Evolutionary conservation across 1,140 invertebrate species (phyloP).

Genomic region (Trypoxylus dichotomus): DNA sequence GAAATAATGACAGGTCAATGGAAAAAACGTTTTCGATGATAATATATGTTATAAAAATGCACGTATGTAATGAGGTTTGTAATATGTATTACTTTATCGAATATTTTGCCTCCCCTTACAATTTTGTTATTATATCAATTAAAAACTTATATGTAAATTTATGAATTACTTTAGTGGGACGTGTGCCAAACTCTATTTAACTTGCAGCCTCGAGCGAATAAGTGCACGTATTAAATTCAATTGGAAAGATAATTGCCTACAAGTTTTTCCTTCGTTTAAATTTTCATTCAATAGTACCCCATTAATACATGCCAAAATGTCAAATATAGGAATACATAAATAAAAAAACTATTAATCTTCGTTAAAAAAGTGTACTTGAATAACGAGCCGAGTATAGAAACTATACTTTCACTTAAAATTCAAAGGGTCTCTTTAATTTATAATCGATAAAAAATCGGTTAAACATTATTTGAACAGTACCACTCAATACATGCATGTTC

Average conservation of each 20-base stretch:
- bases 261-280: neutral
- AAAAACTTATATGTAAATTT: neutral
- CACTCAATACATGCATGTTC: no score
- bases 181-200: neutral
- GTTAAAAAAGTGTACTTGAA: no score
- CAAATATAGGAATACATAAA: no score
- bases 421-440: no score
- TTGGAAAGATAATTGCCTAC: neutral
- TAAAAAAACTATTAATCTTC: no score
- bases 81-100: neutral
- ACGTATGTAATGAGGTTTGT: neutral
- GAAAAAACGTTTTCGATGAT: neutral
- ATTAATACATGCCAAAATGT: no score
- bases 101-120: neutral
- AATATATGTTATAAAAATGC: conserved; percentile 1
- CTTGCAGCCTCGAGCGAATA: neutral
- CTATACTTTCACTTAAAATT: no score
- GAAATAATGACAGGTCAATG: neutral
- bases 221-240: neutral
- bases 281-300: neutral
- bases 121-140: conserved; percentile 4
- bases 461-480: no score
- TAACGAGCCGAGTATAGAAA: no score
- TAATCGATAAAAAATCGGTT: no score
- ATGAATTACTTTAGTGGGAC: neutral